Percentiles rank a stretch among this genome's conserved stretches.
phyloP scores from a whole-genome alignment of 1,140 invertebrate genomes.

The Phocides pigmalion region DNA sequence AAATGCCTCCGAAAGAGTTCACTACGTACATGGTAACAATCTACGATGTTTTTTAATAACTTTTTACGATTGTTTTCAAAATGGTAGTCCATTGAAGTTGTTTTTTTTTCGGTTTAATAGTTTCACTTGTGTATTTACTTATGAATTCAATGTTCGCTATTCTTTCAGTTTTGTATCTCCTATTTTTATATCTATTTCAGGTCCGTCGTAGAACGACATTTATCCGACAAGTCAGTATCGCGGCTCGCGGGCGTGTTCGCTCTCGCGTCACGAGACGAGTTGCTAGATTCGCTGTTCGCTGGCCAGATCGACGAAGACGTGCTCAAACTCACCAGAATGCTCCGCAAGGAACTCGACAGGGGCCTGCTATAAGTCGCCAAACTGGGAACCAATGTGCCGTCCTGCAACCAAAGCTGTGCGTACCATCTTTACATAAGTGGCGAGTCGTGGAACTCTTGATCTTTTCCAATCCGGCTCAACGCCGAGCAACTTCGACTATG shows the following conservation, averaged over 20 bases:
- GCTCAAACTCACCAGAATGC: constrained; percentile 71
- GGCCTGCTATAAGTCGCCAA: constrained; percentile 67
- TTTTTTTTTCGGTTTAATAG: too few species aligned
- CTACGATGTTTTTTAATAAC: too few species aligned
- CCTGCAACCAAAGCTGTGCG: constrained; percentile 53
- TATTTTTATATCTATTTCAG: too few species aligned
- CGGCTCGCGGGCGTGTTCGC: constrained; percentile 71
- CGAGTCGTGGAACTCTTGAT: constrained; percentile 15
- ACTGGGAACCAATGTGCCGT: constrained; percentile 56
- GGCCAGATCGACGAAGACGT: constrained; percentile 73
- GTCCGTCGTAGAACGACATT: constrained; percentile 72
- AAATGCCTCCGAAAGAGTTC: too few species aligned
- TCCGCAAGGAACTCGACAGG: constrained; percentile 71
- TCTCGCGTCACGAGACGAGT: constrained; percentile 64
- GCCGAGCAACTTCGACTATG: constrained; percentile 37
- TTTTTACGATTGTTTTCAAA: too few species aligned
- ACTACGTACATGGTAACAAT: too few species aligned
- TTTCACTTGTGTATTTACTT: too few species aligned
- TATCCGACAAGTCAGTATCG: constrained; percentile 76
- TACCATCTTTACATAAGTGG: constrained; percentile 42
- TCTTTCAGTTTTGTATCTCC: too few species aligned
- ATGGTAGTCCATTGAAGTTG: too few species aligned
- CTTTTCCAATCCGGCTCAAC: constrained; percentile 10
- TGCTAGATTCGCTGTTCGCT: constrained; percentile 71
- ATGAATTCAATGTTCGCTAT: too few species aligned